Evolutionary conservation across 2,797 vertebrate species (phyloP).

Genomic region (Lithobates pipiens): DNA sequence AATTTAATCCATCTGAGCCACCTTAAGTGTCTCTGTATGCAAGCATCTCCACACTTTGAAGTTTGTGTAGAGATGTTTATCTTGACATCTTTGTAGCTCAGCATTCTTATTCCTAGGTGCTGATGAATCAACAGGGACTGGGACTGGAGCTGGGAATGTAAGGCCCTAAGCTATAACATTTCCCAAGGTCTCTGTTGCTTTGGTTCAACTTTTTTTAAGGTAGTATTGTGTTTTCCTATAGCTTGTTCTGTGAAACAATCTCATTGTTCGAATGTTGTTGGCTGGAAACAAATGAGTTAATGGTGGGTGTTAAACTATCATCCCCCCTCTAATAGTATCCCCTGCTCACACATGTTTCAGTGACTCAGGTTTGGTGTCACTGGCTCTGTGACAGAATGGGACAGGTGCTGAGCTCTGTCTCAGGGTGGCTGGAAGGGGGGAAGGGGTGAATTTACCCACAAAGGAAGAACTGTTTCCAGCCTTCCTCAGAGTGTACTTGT

Average conservation of each 20-base stretch:
- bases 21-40: too few relatives aligned
- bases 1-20: too few relatives aligned
- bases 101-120: background rate
- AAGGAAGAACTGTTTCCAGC: background rate
- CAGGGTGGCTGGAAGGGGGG: constrained; percentile 45
- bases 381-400: constrained; percentile 45
- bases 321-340: background rate
- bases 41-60: too few relatives aligned
- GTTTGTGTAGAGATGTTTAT: too few relatives aligned
- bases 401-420: constrained; percentile 51
- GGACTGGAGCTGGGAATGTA: background rate
- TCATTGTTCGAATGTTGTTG: background rate
- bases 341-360: constrained; percentile 50
- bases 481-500: background rate
- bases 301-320: background rate
- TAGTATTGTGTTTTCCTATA: background rate
- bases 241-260: background rate
- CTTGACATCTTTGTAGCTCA: too few relatives aligned
- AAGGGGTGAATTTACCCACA: constrained; percentile 32
- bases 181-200: too few relatives aligned
- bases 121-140: background rate
- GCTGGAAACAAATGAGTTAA: constrained; percentile 28
- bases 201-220: background rate
- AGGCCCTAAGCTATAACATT: too few relatives aligned
- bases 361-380: constrained; percentile 57